Base-by-base conservation (phyloP, 2,797 vertebrate species). In the Lemur catta region DNA sequence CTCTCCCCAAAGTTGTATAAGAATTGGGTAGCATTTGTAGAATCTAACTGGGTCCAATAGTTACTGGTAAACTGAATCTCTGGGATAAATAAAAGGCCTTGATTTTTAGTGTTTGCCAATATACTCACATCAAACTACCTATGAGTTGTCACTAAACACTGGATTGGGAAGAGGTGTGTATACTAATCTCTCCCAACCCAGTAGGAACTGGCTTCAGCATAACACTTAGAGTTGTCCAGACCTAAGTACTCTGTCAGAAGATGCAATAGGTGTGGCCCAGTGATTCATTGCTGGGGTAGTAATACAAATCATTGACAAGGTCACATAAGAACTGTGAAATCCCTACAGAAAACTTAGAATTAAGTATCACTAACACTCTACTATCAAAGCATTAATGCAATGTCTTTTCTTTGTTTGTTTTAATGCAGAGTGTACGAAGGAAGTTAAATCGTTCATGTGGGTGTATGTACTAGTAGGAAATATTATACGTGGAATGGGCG, bases 391-490 rank as follows among this genome's bases (percentile, higher is more conserved):
- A 74, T 6, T 78, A 76, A 81, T 72, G 26, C 0, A 81, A 43
- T n/a, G 38, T 63, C 5, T 78, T 76, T 87, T 95, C 79, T 81
- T 63, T 63, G 61, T 63, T 65, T 65, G 33, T 87, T 90, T 93
- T 57, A 57, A 91, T 97, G 55, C 97, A 99, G 99, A 96, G 6
- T 99, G 99, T 97, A 98, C 98, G 69, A 99, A 98, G 72, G 99
- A 99, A 38, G 95, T 99, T 2, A 97, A 98, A 26, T 99, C 99
- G 33, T 84, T 99, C 61, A 99, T 99, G 98, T 99, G 99, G 99
- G 98, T 99, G 82, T 99, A 99, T 20, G 99, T 99, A 84, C 98
- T 99, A 46, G 95, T 99, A 96, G 99, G 99, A 71, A 99, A 99
- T 41, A 94, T 99, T 71, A 97, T 99, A 84, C 99, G 99, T 89